phyloP scores from a whole-genome alignment of 2,888 invertebrate species.

The Kryphioiulus occultus region DNA sequence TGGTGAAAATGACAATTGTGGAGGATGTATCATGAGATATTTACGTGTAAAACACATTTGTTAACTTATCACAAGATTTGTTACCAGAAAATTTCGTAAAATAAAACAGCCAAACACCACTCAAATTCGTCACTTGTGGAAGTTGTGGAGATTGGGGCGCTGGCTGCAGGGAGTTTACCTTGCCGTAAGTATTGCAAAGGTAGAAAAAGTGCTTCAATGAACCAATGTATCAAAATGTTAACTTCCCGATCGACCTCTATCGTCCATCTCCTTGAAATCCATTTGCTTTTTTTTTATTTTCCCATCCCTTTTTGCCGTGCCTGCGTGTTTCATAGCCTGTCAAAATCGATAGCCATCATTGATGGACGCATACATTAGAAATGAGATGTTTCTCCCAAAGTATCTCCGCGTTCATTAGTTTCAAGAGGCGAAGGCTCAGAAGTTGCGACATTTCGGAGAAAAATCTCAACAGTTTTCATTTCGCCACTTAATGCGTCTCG shows the following conservation, averaged over 20 bases:
- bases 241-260: not conserved
- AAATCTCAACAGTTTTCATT: not conserved
- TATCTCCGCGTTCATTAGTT: constrained; percentile 25
- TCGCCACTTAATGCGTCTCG: not conserved
- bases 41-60: too few species aligned
- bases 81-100: too few species aligned
- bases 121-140: too few species aligned
- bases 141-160: too few species aligned
- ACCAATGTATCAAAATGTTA: not conserved
- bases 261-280: constrained; percentile 2
- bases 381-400: constrained; percentile 15
- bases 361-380: constrained; percentile 35
- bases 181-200: too few species aligned
- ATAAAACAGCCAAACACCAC: too few species aligned
- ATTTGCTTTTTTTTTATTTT: constrained; percentile 12
- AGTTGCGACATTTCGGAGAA: not conserved
- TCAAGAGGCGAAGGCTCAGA: not conserved
- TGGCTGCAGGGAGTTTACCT: too few species aligned
- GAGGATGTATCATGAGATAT: too few species aligned
- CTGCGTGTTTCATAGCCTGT: constrained; percentile 10
- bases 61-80: too few species aligned
- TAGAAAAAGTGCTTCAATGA: too few species aligned
- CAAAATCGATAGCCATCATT: constrained; percentile 25
- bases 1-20: too few species aligned
- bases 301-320: not conserved